A percentile compares a stretch with the other conserved stretches of the same genome.
phyloP scores from a whole-genome alignment of 2,797 vertebrate genomes.

The Zalophus californianus region DNA sequence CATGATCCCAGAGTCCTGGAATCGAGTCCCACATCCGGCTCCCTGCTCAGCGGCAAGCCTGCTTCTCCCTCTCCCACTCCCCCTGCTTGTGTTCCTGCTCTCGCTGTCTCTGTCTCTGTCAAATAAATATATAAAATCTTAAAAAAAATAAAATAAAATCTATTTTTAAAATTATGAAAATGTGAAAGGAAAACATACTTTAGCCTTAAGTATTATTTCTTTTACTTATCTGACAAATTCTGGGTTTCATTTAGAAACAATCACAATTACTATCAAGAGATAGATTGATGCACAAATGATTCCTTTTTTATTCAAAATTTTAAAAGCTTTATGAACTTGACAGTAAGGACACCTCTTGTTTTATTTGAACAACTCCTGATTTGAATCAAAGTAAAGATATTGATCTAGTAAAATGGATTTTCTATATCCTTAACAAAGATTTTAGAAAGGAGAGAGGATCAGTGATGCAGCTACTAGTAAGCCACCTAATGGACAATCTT shows the following conservation, averaged over 20 bases:
- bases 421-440: constrained; percentile 57
- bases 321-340: constrained; percentile 34
- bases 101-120: too few relatives aligned
- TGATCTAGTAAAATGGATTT: constrained; percentile 36
- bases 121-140: too few relatives aligned
- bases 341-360: neutral
- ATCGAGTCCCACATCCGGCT: too few relatives aligned
- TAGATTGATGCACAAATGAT: neutral
- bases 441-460: constrained; percentile 26
- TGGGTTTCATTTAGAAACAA: constrained; percentile 24
- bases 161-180: constrained; percentile 1
- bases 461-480: constrained; percentile 15
- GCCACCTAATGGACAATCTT: neutral
- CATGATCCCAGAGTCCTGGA: too few relatives aligned
- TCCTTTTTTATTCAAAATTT: constrained; percentile 13
- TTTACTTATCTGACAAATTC: neutral
- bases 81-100: too few relatives aligned
- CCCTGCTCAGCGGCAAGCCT: too few relatives aligned
- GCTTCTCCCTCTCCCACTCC: too few relatives aligned
- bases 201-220: neutral
- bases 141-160: neutral
- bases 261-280: neutral
- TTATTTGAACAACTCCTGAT: constrained; percentile 1
- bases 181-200: neutral
- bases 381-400: constrained; percentile 65